Base-by-base conservation (phyloP, 2,113 vertebrate species). In the Mustela nigripes region DNA sequence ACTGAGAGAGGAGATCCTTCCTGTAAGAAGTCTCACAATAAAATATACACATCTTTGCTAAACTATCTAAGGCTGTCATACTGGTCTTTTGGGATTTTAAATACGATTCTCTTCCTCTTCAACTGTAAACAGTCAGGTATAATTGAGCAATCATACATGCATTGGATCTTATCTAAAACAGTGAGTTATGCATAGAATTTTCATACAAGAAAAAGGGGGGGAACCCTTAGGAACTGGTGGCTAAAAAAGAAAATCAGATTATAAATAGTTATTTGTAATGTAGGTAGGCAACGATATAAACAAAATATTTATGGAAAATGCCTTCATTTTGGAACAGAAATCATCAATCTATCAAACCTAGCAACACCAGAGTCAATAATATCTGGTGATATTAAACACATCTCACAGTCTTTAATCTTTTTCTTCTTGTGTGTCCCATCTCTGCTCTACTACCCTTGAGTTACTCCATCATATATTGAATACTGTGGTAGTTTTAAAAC, bases 241-340 rank as follows among this genome's bases (percentile, higher is more conserved):
- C 42, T 80, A 58, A 79, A 87, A 91, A 94, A 82, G 10, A 26
- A 85, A 95, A 89, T 69, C 8, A 94, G 50, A 89, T 89, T 71
- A 53, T 3, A 95, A n/a, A 79, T 73, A 88, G 36, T 86, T 80
- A 83, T 73, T 58, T 76, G 42, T 48, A 97, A 62, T 33, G 74
- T 1, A 28, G 18, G 36, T 1, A 36, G 18, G 36, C 60, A 89
- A 95, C 36, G 85, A 36, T 14, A 7, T 76, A 22, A 82, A 91
- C 42, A 96, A 24, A 81, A n/a, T 89, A 62, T 50, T 92, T 69
- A 95, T 21, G 39, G 60, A 63, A 95, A 83, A 83, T 58, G 31
- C 53, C 69, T 60, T 93, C 62, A 62, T 62, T 84, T 28, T 65
- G 33, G 78, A 81, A 91, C 42, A 76, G 22, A 95, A 36, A 87